Evolutionary conservation across 2,113 vertebrate species (phyloP).

Genomic region (Gopherus flavomarginatus): DNA sequence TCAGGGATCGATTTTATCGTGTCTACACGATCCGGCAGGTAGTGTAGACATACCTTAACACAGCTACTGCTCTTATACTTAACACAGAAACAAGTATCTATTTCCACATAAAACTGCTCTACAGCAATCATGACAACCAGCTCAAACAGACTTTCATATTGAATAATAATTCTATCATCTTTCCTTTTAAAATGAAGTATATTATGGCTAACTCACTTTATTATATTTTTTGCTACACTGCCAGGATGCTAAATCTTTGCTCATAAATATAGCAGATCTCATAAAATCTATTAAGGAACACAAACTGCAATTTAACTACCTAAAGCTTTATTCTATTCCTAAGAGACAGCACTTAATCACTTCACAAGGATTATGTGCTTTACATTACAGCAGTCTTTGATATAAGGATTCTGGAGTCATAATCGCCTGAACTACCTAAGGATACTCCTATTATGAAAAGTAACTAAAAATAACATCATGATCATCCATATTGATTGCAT

Average conservation of each 20-base stretch:
- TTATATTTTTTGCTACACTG: background rate
- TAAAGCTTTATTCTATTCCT: background rate
- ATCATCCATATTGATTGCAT: background rate
- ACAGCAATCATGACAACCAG: background rate
- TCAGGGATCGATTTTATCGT: no score
- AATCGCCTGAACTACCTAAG: background rate
- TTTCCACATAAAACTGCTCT: background rate
- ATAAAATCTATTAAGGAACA: background rate
- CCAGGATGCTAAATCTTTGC: conserved; percentile 7
- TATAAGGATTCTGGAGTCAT: background rate
- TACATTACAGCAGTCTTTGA: background rate
- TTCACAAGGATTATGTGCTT: background rate
- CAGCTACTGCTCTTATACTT: no score
- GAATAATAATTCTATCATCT: background rate
- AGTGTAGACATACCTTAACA: no score
- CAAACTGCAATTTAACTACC: background rate
- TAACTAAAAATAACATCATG: background rate
- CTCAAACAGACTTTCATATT: background rate
- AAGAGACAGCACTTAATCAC: background rate
- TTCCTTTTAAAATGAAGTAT: background rate
- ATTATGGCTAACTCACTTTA: conserved; percentile 19
- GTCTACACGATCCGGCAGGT: no score
- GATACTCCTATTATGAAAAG: background rate
- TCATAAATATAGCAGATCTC: conserved; percentile 16
- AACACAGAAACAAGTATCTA: background rate